Evolutionary conservation across 2,797 vertebrate species (phyloP), one percentile per base, ranked within the genome.

Genomic region (Leucoraja ocellata): DNA sequence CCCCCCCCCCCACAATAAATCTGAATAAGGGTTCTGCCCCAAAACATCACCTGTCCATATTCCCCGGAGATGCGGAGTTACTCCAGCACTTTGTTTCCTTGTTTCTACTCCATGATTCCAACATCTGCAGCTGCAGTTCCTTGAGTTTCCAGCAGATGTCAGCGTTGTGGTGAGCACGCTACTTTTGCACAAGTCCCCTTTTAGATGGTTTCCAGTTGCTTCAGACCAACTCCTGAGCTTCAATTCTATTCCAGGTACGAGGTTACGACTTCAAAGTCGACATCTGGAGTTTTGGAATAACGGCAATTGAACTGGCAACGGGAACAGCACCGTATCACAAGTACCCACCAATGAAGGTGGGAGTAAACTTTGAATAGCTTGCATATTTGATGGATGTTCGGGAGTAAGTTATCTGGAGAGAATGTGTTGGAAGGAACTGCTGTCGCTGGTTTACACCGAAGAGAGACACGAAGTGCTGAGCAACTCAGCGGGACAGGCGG

Each of bases 251-350:
- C 94, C 95, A 99, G 99, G 99, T 99, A 94, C 98, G 99, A 97
- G 99, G 99, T 94, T 99, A 99, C 92, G 99, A 99, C 96, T 99
- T 99, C 96, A 99, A 99, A 96, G 99, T 98, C 16, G 99, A 99
- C 95, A 99, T 99, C 95, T 99, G 99, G 98, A 99, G 99, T 96
- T 99, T 99, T 96, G 99, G 99, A 94, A 99, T 99, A 95, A 99
- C 99, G 93, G 98, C 98, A 93, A 99, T 99, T 94, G 99, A 99
- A 95, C 95, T 99, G 95, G 99, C 98, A 25, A 99, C 98, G 32
- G 98, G 99, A 95, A 98, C 98, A 93, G 99, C 99, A 0, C 99
- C 99, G 90, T 99, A 99, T 95, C 98, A 99, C 96, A 98, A 98
- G 95, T 99, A 99, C 93, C 99, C 98, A 94, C 99, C 99, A 71